phyloP scores from a whole-genome alignment of 1,140 invertebrate genomes.

The Cherax destructor region DNA sequence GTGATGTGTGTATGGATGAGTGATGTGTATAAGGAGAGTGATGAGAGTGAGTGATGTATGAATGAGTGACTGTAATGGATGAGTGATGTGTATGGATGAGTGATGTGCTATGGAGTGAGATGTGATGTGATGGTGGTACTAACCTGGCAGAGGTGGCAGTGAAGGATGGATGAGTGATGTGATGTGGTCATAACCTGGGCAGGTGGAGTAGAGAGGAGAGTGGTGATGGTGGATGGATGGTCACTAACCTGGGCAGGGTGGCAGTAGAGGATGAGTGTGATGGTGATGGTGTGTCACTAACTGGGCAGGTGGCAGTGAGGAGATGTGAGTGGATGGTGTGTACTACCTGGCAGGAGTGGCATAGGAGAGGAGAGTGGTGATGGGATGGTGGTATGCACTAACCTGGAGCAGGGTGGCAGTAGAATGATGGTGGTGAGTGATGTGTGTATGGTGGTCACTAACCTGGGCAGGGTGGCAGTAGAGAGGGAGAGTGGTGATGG shows the following conservation, averaged over 20 bases:
- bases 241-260: too few species aligned
- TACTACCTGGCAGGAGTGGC: constrained; percentile 82
- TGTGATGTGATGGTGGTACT: constrained; percentile 78
- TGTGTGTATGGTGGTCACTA: too few species aligned
- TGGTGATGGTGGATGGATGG: background rate
- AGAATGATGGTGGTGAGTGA: constrained; percentile 79
- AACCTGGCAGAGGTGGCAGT: too few species aligned
- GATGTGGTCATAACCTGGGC: background rate
- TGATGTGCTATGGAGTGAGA: constrained; percentile 73
- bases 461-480: constrained; percentile 91
- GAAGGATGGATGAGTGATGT: too few species aligned
- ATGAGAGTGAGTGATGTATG: constrained; percentile 79
- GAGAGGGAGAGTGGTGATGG: constrained; percentile 86
- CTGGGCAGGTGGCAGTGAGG: too few species aligned
- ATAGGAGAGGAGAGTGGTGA: constrained; percentile 94
- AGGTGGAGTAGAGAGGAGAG: background rate
- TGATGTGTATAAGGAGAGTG: constrained; percentile 78
- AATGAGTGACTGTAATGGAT: too few species aligned
- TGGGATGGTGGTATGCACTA: constrained; percentile 83
- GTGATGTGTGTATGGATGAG: too few species aligned
- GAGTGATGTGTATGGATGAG: too few species aligned
- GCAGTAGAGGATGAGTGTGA: too few species aligned
- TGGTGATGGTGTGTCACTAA: too few species aligned
- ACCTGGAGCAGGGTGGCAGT: constrained; percentile 95
- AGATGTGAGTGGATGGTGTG: too few species aligned